Evolutionary conservation across 2,888 invertebrate genomes (phyloP).

Genomic region (Acronicta aceris): DNA sequence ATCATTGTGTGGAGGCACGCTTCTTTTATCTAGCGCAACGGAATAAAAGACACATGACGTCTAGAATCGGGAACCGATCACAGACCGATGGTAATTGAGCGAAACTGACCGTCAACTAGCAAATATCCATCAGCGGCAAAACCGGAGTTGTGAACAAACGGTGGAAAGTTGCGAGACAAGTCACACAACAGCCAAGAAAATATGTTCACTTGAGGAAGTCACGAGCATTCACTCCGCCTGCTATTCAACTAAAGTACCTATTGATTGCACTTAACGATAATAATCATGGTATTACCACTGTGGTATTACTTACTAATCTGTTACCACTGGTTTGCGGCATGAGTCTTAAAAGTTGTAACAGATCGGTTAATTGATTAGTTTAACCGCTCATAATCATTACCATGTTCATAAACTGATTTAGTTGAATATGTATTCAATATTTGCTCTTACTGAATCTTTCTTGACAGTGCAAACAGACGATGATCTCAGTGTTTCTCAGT

Average conservation of each 20-base stretch:
- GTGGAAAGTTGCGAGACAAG: constrained; percentile 83
- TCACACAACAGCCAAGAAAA: constrained; percentile 71
- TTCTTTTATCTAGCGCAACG: constrained; percentile 27
- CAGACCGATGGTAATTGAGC: constrained; percentile 59
- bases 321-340: constrained; percentile 43
- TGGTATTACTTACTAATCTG: constrained; percentile 50
- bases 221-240: constrained; percentile 69
- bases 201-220: constrained; percentile 76
- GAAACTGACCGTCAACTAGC: constrained; percentile 51
- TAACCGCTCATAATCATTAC: neutral
- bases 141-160: constrained; percentile 63
- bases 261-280: constrained; percentile 70
- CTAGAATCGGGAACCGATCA: constrained; percentile 54
- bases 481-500: constrained; percentile 60
- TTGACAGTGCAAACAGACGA: constrained; percentile 41
- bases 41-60: constrained; percentile 50
- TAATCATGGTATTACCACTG: constrained; percentile 52
- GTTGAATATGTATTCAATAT: constrained; percentile 27
- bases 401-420: neutral
- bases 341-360: constrained; percentile 23
- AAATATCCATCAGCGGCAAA: constrained; percentile 50
- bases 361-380: constrained; percentile 4
- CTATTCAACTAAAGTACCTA: constrained; percentile 70
- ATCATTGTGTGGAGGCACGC: constrained; percentile 7
- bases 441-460: constrained; percentile 23